Evolutionary conservation across 2,888 invertebrate genomes (phyloP).

Genomic region (Tiphia femorata): DNA sequence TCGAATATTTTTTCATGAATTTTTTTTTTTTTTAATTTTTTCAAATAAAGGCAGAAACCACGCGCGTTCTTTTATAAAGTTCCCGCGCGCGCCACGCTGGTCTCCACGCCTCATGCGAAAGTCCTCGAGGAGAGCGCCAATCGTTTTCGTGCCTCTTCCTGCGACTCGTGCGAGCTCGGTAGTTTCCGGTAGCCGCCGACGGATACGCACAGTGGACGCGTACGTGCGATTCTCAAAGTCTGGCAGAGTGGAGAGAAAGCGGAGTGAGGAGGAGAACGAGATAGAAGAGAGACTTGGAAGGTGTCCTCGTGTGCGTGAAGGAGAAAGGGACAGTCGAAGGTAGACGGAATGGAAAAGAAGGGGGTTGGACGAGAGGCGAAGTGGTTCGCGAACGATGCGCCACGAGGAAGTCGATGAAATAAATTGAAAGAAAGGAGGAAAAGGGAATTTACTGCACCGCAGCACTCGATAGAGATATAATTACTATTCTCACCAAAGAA

Average conservation of each 20-base stretch:
- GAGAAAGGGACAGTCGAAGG: not conserved
- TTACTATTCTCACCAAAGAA: no score
- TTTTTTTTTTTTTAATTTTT: no score
- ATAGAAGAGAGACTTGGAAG: not conserved
- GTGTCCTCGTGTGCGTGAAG: not conserved
- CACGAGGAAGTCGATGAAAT: no score
- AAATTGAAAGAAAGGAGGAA: no score
- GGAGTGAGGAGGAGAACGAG: slow-evolving; percentile 1
- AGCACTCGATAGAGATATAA: no score
- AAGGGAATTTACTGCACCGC: no score
- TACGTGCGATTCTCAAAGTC: slow-evolving; percentile 14
- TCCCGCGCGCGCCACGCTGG: slow-evolving; percentile 2
- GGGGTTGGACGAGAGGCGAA: not conserved
- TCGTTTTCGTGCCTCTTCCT: slow-evolving; percentile 1
- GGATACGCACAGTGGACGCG: not conserved
- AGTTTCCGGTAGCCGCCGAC: slow-evolving; percentile 9
- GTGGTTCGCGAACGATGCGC: no score
- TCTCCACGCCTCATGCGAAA: not conserved
- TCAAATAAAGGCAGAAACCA: no score
- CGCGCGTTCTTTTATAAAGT: no score
- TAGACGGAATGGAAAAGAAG: not conserved
- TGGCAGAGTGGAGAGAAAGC: slow-evolving; percentile 9
- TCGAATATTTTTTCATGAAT: no score
- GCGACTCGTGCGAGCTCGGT: slow-evolving; percentile 8
- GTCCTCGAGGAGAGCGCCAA: not conserved